Evolutionary conservation across 2,113 vertebrate species (phyloP).

Genomic region (Oophaga pumilio): DNA sequence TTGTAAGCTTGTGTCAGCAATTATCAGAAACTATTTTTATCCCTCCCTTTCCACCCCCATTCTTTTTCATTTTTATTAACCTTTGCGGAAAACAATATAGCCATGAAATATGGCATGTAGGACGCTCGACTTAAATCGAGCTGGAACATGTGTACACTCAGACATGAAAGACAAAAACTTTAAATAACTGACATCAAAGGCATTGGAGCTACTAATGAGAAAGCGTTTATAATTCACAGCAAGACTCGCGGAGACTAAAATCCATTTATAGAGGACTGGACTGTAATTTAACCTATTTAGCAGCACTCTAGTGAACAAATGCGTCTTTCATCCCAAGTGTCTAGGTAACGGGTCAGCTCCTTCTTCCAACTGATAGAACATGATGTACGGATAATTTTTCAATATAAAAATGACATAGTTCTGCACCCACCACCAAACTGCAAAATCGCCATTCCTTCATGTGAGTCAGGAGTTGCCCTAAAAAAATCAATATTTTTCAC

Average conservation of each 20-base stretch:
- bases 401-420: background rate
- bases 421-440: background rate
- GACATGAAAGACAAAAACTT: slow-evolving; percentile 28
- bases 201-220: slow-evolving; percentile 6
- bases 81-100: slow-evolving; percentile 15
- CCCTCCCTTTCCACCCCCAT: background rate
- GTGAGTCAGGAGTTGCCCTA: background rate
- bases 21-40: slow-evolving; percentile 18
- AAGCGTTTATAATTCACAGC: slow-evolving; percentile 25
- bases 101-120: background rate
- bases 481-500: too few relatives aligned
- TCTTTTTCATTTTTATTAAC: slow-evolving; percentile 14
- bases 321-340: slow-evolving; percentile 1
- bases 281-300: slow-evolving; percentile 36
- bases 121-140: background rate
- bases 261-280: slow-evolving; percentile 31
- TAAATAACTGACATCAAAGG: slow-evolving; percentile 38
- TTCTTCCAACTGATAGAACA: background rate
- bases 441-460: background rate
- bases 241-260: background rate
- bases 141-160: slow-evolving; percentile 24
- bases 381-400: background rate
- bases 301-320: background rate
- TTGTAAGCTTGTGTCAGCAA: background rate
- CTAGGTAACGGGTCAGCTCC: background rate